Conservation (phyloP, 2,888 invertebrate species). For the Drosophila formosana region DNA sequence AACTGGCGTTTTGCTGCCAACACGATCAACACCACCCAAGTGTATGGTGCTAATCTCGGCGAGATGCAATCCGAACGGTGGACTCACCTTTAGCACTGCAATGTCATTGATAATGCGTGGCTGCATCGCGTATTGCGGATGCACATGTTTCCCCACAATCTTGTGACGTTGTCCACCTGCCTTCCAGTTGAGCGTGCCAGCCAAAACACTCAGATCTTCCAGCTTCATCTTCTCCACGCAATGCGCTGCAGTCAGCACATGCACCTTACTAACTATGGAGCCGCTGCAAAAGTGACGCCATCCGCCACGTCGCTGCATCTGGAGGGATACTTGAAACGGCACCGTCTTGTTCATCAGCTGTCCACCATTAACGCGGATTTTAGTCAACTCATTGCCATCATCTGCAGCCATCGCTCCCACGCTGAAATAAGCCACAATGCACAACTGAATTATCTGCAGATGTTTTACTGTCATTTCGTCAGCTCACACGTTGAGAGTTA, state of each 20-base stretch:
- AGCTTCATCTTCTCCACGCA: constrained; percentile 74
- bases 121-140: constrained; percentile 73
- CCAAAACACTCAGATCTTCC: constrained; percentile 70
- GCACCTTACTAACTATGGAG: constrained; percentile 79
- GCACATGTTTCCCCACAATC: constrained; percentile 69
- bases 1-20: constrained; percentile 73
- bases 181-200: constrained; percentile 74
- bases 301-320: constrained; percentile 64
- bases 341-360: constrained; percentile 68
- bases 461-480: constrained; percentile 29
- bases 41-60: constrained; percentile 61
- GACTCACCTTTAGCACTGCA: constrained; percentile 78
- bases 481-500: constrained; percentile 6
- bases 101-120: constrained; percentile 80
- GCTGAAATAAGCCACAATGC: constrained; percentile 4
- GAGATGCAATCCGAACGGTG: constrained; percentile 72
- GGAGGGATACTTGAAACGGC: constrained; percentile 84
- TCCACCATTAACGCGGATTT: constrained; percentile 78
- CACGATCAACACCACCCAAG: constrained; percentile 61
- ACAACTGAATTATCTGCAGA: constrained; percentile 5
- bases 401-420: not conserved
- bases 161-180: constrained; percentile 76
- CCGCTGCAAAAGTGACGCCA: constrained; percentile 84
- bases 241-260: constrained; percentile 84
- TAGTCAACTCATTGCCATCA: not conserved